These are phyloP conservation scores for Drosophila nannoptera DNA, from an alignment of 1,140 invertebrate species.

Conservation along the genomic window DNA sequence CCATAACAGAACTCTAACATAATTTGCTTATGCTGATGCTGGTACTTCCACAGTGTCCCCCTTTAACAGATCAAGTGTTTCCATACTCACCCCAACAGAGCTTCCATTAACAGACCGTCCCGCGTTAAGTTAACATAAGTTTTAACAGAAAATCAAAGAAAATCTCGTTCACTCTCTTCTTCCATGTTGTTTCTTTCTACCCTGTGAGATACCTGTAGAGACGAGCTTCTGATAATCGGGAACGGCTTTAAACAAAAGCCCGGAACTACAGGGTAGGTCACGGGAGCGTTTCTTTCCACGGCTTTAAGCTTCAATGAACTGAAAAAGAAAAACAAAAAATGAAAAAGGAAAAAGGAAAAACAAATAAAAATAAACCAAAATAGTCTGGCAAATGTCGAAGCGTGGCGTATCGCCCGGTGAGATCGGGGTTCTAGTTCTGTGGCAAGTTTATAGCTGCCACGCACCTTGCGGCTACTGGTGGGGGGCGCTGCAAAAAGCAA, in stretches of 20 bases:
- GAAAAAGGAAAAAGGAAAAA: too few species aligned
- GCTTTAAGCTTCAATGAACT: background rate
- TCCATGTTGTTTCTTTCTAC: constrained; percentile 71
- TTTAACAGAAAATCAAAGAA: too few species aligned
- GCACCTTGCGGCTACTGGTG: constrained; percentile 42
- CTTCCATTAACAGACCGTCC: too few species aligned
- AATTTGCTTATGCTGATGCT: too few species aligned
- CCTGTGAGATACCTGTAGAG: constrained; percentile 99
- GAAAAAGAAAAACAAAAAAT: too few species aligned
- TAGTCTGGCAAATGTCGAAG: constrained; percentile 39
- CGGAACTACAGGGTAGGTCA: constrained; percentile 99
- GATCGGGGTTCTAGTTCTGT: constrained; percentile 11
- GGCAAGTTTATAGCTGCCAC: constrained; percentile 39
- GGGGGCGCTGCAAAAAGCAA: too few species aligned
- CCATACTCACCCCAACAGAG: too few species aligned
- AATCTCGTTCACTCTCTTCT: background rate
- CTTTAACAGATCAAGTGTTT: too few species aligned
- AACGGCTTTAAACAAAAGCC: constrained; percentile 92
- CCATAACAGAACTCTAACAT: too few species aligned
- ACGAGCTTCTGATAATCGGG: constrained; percentile 96
- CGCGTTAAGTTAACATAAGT: too few species aligned
- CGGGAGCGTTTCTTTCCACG: constrained; percentile 85
- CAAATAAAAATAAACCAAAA: constrained; percentile 30
- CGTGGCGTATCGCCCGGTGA: constrained; percentile 20
- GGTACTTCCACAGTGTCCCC: too few species aligned